A percentile compares a stretch with the other conserved stretches of the same genome.
Conservation (phyloP, 2,888 invertebrate species). For the Euspilapteryx auroguttella region DNA sequence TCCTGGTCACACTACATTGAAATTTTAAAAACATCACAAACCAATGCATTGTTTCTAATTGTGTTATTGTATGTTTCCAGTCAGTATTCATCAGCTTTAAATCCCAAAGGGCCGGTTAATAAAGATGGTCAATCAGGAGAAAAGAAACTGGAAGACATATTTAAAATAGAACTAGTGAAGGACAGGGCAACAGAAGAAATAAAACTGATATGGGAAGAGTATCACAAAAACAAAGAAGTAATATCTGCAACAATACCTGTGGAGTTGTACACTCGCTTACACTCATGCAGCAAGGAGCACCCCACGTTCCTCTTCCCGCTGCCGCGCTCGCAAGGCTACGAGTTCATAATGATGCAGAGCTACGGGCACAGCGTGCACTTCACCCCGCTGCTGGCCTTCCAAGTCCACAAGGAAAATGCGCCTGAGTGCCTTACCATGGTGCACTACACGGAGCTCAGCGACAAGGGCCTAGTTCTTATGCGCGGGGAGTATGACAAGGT, state of each 20-base stretch:
- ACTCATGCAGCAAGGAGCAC: conserved; percentile 57
- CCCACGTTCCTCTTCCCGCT: conserved; percentile 79
- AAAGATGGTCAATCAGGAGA: conserved; percentile 16
- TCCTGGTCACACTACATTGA: too few species aligned
- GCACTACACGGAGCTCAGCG: conserved; percentile 75
- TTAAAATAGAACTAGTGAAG: conserved; percentile 75
- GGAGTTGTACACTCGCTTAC: conserved; percentile 61
- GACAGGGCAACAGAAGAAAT: conserved; percentile 75
- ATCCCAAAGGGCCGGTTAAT: conserved; percentile 58
- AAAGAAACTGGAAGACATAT: conserved; percentile 67
- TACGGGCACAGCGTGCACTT: conserved; percentile 75
- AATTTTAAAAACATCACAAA: too few species aligned
- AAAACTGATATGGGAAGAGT: conserved; percentile 75
- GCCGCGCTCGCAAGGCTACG: conserved; percentile 81
- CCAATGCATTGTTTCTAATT: too few species aligned
- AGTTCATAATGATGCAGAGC: conserved; percentile 81
- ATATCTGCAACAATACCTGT: conserved; percentile 73
- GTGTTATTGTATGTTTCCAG: too few species aligned
- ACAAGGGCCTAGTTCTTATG: conserved; percentile 80
- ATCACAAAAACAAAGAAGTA: conserved; percentile 76
- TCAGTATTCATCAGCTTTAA: conserved; percentile 65
- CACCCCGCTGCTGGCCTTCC: conserved; percentile 82
- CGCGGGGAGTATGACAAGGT: conserved; percentile 81
- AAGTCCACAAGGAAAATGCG: conserved; percentile 86
- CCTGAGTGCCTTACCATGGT: conserved; percentile 82